These are phyloP conservation scores for Drosophila ogumai DNA, from an alignment of 1,140 invertebrate species.

Conservation along the genomic window DNA sequence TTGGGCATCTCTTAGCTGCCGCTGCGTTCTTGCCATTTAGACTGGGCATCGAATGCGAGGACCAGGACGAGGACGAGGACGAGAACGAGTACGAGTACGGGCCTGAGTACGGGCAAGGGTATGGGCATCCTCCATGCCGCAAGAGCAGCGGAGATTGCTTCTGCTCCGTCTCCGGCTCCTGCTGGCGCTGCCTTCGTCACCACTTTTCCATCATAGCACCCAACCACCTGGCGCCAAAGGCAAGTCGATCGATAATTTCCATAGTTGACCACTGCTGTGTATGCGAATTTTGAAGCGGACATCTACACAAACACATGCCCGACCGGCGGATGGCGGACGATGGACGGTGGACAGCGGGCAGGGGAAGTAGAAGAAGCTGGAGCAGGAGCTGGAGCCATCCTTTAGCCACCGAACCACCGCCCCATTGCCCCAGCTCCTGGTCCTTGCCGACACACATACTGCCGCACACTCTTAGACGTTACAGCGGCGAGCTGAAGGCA, in stretches of 20 bases:
- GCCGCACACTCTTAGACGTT: constrained; percentile 69
- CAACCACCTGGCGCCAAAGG: constrained; percentile 83
- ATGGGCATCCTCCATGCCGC: constrained; percentile 11
- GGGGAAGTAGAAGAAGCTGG: constrained; percentile 5
- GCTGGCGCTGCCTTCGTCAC: constrained; percentile 69
- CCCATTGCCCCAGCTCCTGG: constrained; percentile 7
- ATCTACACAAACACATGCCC: constrained; percentile 75
- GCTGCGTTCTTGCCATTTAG: constrained; percentile 80
- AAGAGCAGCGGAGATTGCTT: constrained; percentile 78
- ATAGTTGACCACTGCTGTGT: constrained; percentile 85
- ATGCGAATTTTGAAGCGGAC: constrained; percentile 85
- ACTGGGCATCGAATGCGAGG: constrained; percentile 61
- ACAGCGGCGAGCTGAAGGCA: constrained; percentile 67
- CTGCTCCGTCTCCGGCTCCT: constrained; percentile 48
- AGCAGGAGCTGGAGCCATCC: constrained; percentile 58
- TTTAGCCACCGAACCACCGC: constrained; percentile 52
- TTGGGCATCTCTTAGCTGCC: constrained; percentile 82
- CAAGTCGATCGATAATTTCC: constrained; percentile 85
- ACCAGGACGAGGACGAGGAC: constrained; percentile 16
- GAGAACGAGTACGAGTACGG: constrained; percentile 5
- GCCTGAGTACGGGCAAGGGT: constrained; percentile 31
- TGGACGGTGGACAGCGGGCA: constrained; percentile 11
- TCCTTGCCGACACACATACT: constrained; percentile 40
- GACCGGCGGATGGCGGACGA: constrained; percentile 38
- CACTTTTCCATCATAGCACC: constrained; percentile 80